phyloP scores from a whole-genome alignment of 2,888 invertebrate genomes.

The Smittia sp. region DNA sequence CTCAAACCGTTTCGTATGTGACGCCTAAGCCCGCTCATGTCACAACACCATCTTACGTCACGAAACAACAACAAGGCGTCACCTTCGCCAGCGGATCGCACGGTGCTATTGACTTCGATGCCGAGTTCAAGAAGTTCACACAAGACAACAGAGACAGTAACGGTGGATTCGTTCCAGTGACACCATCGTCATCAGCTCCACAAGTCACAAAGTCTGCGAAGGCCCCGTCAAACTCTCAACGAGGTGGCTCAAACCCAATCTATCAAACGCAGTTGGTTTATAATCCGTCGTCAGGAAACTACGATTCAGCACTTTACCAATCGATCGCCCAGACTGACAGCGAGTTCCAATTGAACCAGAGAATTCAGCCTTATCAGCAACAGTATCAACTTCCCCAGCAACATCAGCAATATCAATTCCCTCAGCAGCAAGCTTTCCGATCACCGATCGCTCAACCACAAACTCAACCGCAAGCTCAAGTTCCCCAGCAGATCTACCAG shows the following conservation, averaged over 20 bases:
- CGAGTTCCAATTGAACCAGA: constrained; percentile 69
- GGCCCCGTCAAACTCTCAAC: constrained; percentile 47
- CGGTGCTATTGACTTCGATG: constrained; percentile 63
- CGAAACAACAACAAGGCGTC: constrained; percentile 44
- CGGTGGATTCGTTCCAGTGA: constrained; percentile 56
- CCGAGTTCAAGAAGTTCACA: constrained; percentile 72
- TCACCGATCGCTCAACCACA: constrained; percentile 46
- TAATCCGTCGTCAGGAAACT: constrained; percentile 73
- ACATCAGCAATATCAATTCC: constrained; percentile 59
- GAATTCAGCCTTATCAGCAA: constrained; percentile 71
- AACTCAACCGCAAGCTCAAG: constrained; percentile 41
- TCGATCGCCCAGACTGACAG: constrained; percentile 70
- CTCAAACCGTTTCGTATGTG: constrained; percentile 60
- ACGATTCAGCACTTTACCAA: constrained; percentile 76
- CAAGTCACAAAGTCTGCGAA: constrained; percentile 47
- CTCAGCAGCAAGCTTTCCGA: constrained; percentile 54
- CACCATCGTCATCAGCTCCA: constrained; percentile 46
- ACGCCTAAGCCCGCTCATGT: constrained; percentile 57
- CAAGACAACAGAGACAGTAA: constrained; percentile 58
- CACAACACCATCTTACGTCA: constrained; percentile 46
- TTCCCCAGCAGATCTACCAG: constrained; percentile 52
- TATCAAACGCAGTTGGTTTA: constrained; percentile 76
- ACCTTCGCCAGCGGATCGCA: constrained; percentile 42
- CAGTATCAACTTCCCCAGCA: constrained; percentile 55
- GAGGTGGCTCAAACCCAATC: constrained; percentile 59